Conservation (phyloP, 2,113 vertebrate genomes). For the Melanocharis versteri region DNA sequence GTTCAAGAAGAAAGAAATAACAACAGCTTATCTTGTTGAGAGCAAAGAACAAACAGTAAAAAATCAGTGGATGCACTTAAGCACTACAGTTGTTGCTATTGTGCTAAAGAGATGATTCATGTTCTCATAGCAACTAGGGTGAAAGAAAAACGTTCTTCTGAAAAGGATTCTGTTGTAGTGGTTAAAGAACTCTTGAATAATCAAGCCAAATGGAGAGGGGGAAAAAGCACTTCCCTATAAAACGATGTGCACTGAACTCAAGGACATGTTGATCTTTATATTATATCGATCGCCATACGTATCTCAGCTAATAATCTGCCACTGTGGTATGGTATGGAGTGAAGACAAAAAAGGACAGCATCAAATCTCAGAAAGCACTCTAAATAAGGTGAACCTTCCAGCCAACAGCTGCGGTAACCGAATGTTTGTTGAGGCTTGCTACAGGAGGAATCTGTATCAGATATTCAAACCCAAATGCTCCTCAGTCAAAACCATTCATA, state of each 20-base stretch:
- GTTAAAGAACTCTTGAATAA: conserved; percentile 77
- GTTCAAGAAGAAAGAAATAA: conserved; percentile 83
- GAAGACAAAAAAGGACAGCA: neutral
- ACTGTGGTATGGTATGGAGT: neutral
- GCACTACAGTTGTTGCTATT: conserved; percentile 76
- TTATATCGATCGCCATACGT: neutral
- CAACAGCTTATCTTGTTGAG: conserved; percentile 81
- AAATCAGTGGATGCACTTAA: conserved; percentile 79
- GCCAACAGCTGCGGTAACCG: neutral
- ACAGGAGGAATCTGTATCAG: neutral
- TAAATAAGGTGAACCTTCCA: neutral
- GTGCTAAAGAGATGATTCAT: conserved; percentile 80
- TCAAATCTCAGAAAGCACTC: neutral
- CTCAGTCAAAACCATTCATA: neutral
- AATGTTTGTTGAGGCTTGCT: neutral
- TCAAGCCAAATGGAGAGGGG: conserved; percentile 69
- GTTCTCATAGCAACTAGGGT: conserved; percentile 76
- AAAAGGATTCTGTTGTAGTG: conserved; percentile 75
- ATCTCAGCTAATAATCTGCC: conserved; percentile 19
- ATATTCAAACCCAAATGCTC: neutral
- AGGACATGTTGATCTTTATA: conserved; percentile 54
- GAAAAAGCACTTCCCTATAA: conserved; percentile 61
- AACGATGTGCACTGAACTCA: conserved; percentile 56
- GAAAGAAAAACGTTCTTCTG: conserved; percentile 54
- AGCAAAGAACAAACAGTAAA: conserved; percentile 79